These are phyloP conservation scores for Panonychus citri DNA, from an alignment of 1,140 invertebrate genomes.

Conservation along the genomic window DNA sequence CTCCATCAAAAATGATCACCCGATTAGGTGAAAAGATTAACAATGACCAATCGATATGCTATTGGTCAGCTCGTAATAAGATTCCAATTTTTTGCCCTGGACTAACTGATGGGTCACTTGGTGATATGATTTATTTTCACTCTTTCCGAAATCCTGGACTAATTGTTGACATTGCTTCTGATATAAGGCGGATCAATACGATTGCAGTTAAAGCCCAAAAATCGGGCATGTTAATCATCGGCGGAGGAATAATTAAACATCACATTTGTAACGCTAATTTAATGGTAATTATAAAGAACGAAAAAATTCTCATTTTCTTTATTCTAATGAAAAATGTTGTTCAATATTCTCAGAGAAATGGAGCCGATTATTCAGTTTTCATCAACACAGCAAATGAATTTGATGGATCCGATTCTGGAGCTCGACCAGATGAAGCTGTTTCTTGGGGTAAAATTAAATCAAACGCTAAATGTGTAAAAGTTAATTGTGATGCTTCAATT, in stretches of 20 bases:
- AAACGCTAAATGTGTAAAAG: constrained; percentile 71
- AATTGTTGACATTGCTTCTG: constrained; percentile 76
- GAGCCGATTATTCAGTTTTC: constrained; percentile 88
- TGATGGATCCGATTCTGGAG: constrained; percentile 95
- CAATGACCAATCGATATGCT: constrained; percentile 76
- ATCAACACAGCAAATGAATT: constrained; percentile 93
- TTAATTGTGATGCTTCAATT: constrained; percentile 83
- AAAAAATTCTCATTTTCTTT: not conserved
- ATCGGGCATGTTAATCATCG: constrained; percentile 89
- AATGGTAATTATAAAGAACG: constrained; percentile 37
- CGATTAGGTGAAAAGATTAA: constrained; percentile 70
- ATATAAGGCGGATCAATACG: constrained; percentile 66
- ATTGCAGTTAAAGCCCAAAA: constrained; percentile 82
- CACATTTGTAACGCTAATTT: constrained; percentile 95
- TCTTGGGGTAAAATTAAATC: constrained; percentile 94
- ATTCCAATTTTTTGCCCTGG: constrained; percentile 97
- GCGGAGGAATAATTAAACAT: constrained; percentile 93
- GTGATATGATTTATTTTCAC: constrained; percentile 99
- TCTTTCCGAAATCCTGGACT: constrained; percentile 77
- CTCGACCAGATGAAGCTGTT: constrained; percentile 86
- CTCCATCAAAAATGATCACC: constrained; percentile 67
- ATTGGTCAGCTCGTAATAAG: constrained; percentile 91
- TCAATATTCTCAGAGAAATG: constrained; percentile 49
- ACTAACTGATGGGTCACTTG: constrained; percentile 75
- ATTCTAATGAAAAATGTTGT: not conserved